Evolutionary conservation across 2,113 vertebrate species (phyloP), one percentile per base, ranked within the genome.

Genomic region (Pterocles burchelli): DNA sequence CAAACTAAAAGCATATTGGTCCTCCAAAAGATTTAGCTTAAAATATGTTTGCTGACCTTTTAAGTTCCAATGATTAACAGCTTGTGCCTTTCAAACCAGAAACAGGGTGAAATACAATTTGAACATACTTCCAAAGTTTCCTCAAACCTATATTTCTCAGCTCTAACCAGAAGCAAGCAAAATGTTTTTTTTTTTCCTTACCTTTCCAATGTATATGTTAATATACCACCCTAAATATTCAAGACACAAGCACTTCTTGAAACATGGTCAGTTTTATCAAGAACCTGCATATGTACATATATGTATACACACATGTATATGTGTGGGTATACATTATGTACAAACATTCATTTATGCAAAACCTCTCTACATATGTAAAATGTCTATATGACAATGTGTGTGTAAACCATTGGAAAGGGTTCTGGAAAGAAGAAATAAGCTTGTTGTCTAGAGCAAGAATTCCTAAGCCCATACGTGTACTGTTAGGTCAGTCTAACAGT

Each of bases 1-100:
- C 93, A 94, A 96, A 93, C 93, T 95, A 91, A 95, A 96, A 95
- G 83, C 88, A 89, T 89, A 79, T 70, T 94, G 92, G 88, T 95
- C 85, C 88, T 94, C 86, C 66, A 93, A 96, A 94, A 93, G 79
- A 76, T 87, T 95, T 96, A 95, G 90, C 88, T 96, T 89, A 94
- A 90, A 68, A 72, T n/a, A 88, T 3, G n/a, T 58, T 87, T 72
- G 83, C 88, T 86, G 73, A 81, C 73, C 73, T 87, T 58, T 68
- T 24, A 71, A 89, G 90, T 72, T 90, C 83, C 88, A 92, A 41
- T 13, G 61, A 48, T 65, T 45, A 89, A 75, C 45, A 84, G 46
- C 33, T 85, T 72, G 49, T 84, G 88, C 54, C 96, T 95, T 76
- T 82, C 62, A 87, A 90, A 94, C 20, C 73, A 81, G 83, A 78